Base-by-base conservation (phyloP, 1,140 invertebrate genomes). In the Melanaphis sacchari region DNA sequence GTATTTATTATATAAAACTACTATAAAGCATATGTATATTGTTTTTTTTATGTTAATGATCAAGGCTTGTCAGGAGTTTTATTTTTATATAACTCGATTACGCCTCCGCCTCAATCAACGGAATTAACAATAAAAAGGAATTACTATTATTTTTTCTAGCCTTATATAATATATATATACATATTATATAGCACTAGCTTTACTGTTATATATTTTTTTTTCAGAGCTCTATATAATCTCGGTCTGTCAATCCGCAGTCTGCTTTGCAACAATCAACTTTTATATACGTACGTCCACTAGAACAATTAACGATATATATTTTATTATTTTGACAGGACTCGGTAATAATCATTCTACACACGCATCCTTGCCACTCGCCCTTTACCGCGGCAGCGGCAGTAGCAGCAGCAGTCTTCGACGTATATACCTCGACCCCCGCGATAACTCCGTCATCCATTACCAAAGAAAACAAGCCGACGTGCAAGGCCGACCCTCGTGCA, bases 401-500 rank as follows among this genome's bases (percentile, higher is more conserved):
- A 46, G 43, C 43, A 46, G 49, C 49, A 52, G 21, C 31, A 59
- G 46, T 40, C 38, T 41, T 87, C 11, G 41, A 46, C 41, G 18
- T 15, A n/a, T 24, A n/a, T 24, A 5, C 1, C 52, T 40, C 89
- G 4, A 40, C 6, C 38, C 54, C 31, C 59, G n/a, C 22, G 54
- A 90, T 21, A 41, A 90, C 31, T 41, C 46, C 43, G 89, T 66
- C 43, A 54, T 90, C 89, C 89, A 90, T 90, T 90, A 90, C 36
- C 89, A 90, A 90, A 66, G 89, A 90, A 90, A 90, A 90, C 89
- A 90, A 54, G 87, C 22, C n/a, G 87, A 88, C 87, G 38, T 41
- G 54, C 89, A 7, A 76, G 52, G 18, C 38, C 54, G 31, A 66
- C 89, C 52, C 52, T 66, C 36, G 59, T n/a, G 46, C 82, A 18